Evolutionary conservation across 2,888 invertebrate species (phyloP), one percentile per base, ranked within the genome.

Genomic region (Hypercompe scribonia): DNA sequence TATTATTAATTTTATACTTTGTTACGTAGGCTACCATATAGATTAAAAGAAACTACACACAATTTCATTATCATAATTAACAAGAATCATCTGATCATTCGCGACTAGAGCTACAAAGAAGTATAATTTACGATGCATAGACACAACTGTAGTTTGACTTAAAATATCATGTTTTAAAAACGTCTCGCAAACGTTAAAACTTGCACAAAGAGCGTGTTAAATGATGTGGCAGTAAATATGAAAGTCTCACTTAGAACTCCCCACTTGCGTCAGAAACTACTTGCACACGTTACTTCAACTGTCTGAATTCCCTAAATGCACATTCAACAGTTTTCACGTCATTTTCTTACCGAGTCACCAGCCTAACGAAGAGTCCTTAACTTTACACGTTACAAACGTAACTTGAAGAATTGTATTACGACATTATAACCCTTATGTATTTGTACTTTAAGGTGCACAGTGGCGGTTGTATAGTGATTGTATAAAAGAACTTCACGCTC

Each of bases 291-390:
- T 73, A 75, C 79, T 81, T 77, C 71, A 81, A 77, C 77, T 72
- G 74, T 73, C 67, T 69, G 78, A 81, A 85, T 84, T 79, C 81
- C 79, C 79, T 74, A 86, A 89, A 86, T 85, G 88, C 85, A 83
- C 88, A 87, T 89, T 88, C 89, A 87, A 88, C 88, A 87, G 87
- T 85, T 88, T 81, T 78, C 85, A 81, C 84, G 80, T 84, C 86
- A 87, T 88, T 86, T 88, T 86, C 83, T 78, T 78, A 58, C 75
- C 84, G 82, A 79, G 77, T 80, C 79, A 83, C 85, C 78, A 83
- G 83, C 77, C 77, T 89, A 89, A 89, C 89, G 86, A 88, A 89
- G 86, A 86, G 88, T 82, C 78, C 84, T 84, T 85, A 68, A 86
- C 82, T 83, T 73, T 83, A 75, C 74, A 72, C 74, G 80, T 76